Evolutionary conservation across 2,113 vertebrate species (phyloP), one percentile per base, ranked within the genome.

Genomic region (Hiodon alosoides): DNA sequence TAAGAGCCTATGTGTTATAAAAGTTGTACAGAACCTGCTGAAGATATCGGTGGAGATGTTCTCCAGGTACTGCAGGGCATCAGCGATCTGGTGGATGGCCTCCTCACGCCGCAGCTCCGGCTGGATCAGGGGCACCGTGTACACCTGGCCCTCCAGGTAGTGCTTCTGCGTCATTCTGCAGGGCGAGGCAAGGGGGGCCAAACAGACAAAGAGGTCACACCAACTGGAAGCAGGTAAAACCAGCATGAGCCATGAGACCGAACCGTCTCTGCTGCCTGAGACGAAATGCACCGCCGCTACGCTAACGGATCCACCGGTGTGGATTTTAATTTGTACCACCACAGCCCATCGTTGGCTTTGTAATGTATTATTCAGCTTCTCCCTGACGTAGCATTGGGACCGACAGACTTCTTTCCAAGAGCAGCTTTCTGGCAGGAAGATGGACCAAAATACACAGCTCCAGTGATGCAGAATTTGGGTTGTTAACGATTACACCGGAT

Each of bases 1-100:
- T 14, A 14, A 50, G 70, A 5, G 7, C 50, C 46, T 3, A 5
- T 47, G 61, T 11, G 5, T 17, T 5, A 14, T 11, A 16, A 1
- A 4, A 52, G 31, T 6, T n/a, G 2, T 10, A 48, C 9, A 51
- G 13, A 87, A 94, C 97, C 97, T 96, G 90, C 74, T 94, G 82
- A 98, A 99, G 85, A 98, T 96, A 87, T 99, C 97, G 0, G 85
- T 86, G 0, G 97, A 98, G 75, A 99, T 94, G 61, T 86, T 93
- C 52, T 98, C 94, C 76, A 99, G 82, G 72, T 95, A 93, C 74
- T 94, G 89, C 65, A 99, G 89, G 0, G 93, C 92, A 67, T 98
- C 95, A 1, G 93, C 92, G 83, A 96, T 93, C 84, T 98, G 97
- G 78, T 95, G 93, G 74, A 98, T 89, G 47, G 95, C 94, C 87